phyloP scores from a whole-genome alignment of 30 jellyfish, hydroid and myxozoan genomes.

The Sanderia malayensis region DNA sequence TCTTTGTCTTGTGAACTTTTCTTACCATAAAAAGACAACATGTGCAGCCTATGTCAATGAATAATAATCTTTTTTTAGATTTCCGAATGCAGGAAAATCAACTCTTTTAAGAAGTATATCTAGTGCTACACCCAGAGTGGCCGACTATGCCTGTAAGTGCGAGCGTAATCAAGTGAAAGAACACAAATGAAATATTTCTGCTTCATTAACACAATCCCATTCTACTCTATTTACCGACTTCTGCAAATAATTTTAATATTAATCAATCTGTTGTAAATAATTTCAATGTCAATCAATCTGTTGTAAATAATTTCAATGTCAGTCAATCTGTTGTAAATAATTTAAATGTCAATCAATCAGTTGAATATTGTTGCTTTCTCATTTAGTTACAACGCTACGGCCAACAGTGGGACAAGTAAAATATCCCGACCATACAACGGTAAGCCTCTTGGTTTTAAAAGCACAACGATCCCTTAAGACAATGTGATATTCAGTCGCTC shows the following conservation, averaged over 20 bases:
- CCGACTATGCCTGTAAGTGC: constrained; percentile 76
- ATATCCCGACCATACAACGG: constrained; percentile 50
- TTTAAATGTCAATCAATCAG: neutral
- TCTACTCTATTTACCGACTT: too few relatives aligned
- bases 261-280: neutral
- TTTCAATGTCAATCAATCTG: neutral
- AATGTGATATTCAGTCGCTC: too few relatives aligned
- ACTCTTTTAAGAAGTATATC: constrained; percentile 69
- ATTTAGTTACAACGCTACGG: constrained; percentile 56
- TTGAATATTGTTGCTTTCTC: too few relatives aligned
- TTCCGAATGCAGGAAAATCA: constrained; percentile 96
- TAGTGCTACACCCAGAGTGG: constrained; percentile 81
- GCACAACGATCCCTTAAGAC: too few relatives aligned
- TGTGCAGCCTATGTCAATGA: too few relatives aligned
- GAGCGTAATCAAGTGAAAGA: too few relatives aligned
- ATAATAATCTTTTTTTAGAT: constrained; percentile 27
- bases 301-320: neutral
- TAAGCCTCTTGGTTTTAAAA: too few relatives aligned
- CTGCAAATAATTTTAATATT: too few relatives aligned
- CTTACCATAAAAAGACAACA: too few relatives aligned
- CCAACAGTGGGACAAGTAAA: constrained; percentile 56
- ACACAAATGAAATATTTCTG: too few relatives aligned
- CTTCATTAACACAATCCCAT: too few relatives aligned
- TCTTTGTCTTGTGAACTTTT: too few relatives aligned
- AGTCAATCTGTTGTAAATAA: neutral